These are phyloP conservation scores for Aurelia sp. DNA, from an alignment of 30 jellyfish, hydroid and myxozoan genomes.

Conservation along the genomic window DNA sequence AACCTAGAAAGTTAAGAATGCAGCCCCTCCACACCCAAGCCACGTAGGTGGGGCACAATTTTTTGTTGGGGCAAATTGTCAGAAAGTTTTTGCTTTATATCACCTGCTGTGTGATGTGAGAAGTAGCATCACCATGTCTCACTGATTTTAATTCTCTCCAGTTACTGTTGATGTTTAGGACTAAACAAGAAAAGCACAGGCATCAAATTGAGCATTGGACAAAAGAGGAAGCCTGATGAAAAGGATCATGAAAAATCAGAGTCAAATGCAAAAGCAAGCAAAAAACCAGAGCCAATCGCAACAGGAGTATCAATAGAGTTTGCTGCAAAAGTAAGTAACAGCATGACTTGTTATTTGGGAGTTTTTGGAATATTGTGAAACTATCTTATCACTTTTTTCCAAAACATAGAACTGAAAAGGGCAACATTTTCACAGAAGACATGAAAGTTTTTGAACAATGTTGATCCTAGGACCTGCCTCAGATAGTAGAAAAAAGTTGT, in stretches of 20 bases:
- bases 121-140: conserved; percentile 3
- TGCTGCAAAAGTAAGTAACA: conserved; percentile 38
- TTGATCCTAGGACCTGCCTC: too few species aligned
- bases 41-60: too few species aligned
- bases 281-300: background rate
- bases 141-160: conserved; percentile 77
- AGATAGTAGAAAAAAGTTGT: too few species aligned
- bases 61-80: too few species aligned
- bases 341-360: too few species aligned
- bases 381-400: too few species aligned
- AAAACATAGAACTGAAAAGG: too few species aligned
- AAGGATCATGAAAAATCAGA: background rate
- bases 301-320: conserved; percentile 62
- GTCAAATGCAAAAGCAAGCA: background rate
- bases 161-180: conserved; percentile 80
- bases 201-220: conserved; percentile 62
- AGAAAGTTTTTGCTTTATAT: background rate
- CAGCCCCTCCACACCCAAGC: too few species aligned
- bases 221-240: conserved; percentile 48
- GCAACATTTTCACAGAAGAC: too few species aligned
- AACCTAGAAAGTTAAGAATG: too few species aligned
- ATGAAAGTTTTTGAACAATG: too few species aligned
- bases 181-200: conserved; percentile 19
- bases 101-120: background rate
- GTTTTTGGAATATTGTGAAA: too few species aligned